phyloP scores from a whole-genome alignment of 2,797 vertebrate genomes.

The Lepus oiostolus region DNA sequence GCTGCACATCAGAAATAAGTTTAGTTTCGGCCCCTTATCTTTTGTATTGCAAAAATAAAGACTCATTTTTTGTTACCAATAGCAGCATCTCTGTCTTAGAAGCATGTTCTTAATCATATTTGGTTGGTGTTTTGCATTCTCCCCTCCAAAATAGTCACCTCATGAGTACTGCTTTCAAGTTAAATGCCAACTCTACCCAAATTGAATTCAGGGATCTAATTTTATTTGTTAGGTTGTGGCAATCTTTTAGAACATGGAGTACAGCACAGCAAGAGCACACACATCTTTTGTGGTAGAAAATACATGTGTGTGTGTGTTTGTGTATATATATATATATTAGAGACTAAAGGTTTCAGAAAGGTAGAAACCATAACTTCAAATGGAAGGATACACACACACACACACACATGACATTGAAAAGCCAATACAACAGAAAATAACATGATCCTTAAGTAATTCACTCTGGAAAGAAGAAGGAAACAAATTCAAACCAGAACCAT shows the following conservation, averaged over 20 bases:
- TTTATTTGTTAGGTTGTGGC: not conserved
- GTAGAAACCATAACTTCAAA: not conserved
- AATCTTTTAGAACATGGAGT: too few species aligned
- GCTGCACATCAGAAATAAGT: not conserved
- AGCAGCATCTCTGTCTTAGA: not conserved
- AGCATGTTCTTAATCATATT: not conserved
- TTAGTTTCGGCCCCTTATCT: not conserved
- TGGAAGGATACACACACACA: not conserved
- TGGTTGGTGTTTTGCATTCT: not conserved
- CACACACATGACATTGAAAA: not conserved
- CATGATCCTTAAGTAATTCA: not conserved
- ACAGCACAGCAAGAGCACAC: not conserved
- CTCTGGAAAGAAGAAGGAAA: not conserved
- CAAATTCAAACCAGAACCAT: not conserved
- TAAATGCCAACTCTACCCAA: too few species aligned
- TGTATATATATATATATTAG: too few species aligned
- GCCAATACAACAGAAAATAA: not conserved
- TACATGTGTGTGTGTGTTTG: too few species aligned
- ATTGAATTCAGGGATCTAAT: too few species aligned
- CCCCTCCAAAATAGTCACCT: not conserved
- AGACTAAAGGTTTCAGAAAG: not conserved
- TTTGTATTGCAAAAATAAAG: not conserved
- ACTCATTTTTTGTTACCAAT: not conserved
- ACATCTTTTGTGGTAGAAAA: too few species aligned
- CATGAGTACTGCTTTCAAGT: not conserved